Base-by-base conservation (phyloP, 1,140 invertebrate genomes). In the Sarcophaga peregrina region DNA sequence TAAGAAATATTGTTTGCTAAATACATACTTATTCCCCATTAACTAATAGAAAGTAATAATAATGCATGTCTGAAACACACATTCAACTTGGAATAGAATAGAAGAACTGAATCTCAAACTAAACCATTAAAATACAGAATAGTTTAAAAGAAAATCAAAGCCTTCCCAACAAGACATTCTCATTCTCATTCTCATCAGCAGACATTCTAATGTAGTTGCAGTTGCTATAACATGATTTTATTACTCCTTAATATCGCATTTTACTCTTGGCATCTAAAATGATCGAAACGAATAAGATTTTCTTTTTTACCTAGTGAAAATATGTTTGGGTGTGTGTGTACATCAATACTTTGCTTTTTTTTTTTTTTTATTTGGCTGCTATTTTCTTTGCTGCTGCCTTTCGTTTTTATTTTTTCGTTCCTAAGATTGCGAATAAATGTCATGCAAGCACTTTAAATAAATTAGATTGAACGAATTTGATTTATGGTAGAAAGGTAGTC, bases 391-490 rank as follows among this genome's bases (percentile, higher is more conserved):
- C 25, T 37, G 25, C 25, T 37, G 25, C 1, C 25, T 37, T 37
- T 37, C n/a, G 11, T 58, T 58, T 58, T 58, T 11, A 58, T 15
- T 68, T 68, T 68, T 68, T 68, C 20, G 8, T 37, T 37, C 25
- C 25, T 37, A 37, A 37, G 25, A 9, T 68, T 68, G n/a, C 62
- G 17, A 68, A 68, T 68, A 68, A 68, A 68, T 20, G 62, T 68
- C 62, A 68, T 20, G 62, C 62, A 68, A 25, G 62, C 62, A 68
- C 17, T 68, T 68, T 25, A 68, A 68, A 68, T 20, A 68, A 68
- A 68, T 68, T 68, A 68, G 62, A 68, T 68, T 68, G 62, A 68
- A 68, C 62, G 62, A 68, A 68, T 68, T 17, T 68, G 62, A 68
- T 68, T 68, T 68, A 68, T 68, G 62, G 62, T 17, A 68, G n/a